Conservation (phyloP, 2,888 invertebrate genomes). For the Melanophora roralis region DNA sequence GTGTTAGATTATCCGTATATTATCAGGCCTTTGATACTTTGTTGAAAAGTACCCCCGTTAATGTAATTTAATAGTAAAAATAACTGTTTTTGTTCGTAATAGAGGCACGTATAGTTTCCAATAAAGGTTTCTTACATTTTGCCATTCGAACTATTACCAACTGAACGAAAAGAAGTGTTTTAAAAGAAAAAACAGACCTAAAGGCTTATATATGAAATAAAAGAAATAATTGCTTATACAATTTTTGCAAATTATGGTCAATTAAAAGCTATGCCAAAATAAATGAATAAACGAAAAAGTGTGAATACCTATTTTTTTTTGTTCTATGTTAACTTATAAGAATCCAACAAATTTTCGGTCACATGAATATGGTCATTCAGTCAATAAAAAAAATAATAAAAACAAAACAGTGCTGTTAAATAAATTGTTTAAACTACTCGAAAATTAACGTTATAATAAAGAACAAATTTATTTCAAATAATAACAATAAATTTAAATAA, state of each 20-base stretch:
- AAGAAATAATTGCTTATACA: no score
- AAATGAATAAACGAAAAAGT: conserved; percentile 28
- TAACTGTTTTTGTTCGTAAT: background rate
- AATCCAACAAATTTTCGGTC: conserved; percentile 40
- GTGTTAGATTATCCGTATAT: background rate
- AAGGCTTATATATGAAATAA: background rate
- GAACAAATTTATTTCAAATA: no score
- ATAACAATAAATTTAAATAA: no score
- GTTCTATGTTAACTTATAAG: conserved; percentile 1
- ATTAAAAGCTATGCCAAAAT: background rate
- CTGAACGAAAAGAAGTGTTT: conserved; percentile 39
- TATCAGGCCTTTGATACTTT: conserved; percentile 1
- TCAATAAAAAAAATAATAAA: conserved; percentile 11
- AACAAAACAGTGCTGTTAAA: conserved; percentile 24
- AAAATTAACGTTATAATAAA: no score
- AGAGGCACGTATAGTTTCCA: no score
- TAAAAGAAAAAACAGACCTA: background rate
- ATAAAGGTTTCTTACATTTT: conserved; percentile 23
- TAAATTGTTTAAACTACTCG: background rate
- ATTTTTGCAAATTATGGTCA: no score
- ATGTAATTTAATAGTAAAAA: conserved; percentile 18
- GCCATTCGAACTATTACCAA: conserved; percentile 53
- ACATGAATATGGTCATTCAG: conserved; percentile 50
- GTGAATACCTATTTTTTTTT: conserved; percentile 13
- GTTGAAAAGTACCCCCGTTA: background rate